Evolutionary conservation across 2,797 vertebrate genomes (phyloP).

Genomic region (Mus spretus): DNA sequence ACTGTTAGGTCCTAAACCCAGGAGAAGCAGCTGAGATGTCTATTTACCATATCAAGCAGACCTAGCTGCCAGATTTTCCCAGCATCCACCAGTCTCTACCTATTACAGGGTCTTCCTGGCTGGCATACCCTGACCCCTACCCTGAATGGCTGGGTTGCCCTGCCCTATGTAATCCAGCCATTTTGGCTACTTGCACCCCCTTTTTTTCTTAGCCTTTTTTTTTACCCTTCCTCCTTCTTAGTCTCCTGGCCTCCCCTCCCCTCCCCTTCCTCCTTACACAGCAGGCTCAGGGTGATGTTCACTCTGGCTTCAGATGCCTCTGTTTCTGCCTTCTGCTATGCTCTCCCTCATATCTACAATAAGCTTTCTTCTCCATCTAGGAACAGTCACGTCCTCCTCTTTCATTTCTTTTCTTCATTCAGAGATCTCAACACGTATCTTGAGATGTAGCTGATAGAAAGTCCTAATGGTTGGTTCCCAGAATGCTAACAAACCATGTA

Average conservation of each 20-base stretch:
- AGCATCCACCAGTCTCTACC: neutral
- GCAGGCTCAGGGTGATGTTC: neutral
- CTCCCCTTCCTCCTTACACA: too few relatives aligned
- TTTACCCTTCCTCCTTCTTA: neutral
- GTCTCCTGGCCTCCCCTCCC: too few relatives aligned
- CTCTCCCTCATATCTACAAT: neutral
- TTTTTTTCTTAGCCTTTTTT: too few relatives aligned
- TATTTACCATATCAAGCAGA: neutral
- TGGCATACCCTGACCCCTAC: too few relatives aligned
- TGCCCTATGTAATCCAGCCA: neutral
- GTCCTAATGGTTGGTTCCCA: slow-evolving; percentile 29
- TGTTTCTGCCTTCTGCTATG: neutral
- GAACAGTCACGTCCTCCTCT: too few relatives aligned
- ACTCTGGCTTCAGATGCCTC: neutral
- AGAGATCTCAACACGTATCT: slow-evolving; percentile 47
- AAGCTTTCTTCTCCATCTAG: neutral
- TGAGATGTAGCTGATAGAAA: slow-evolving; percentile 26
- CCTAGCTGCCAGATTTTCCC: neutral
- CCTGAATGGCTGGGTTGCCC: neutral
- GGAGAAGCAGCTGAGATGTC: neutral
- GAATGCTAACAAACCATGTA: slow-evolving; percentile 2
- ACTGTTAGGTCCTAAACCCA: neutral
- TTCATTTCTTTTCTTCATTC: neutral
- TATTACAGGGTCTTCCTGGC: neutral
- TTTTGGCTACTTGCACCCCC: neutral